Conservation (phyloP, 2,113 vertebrate species). For the Forbesichthys agassizii region DNA sequence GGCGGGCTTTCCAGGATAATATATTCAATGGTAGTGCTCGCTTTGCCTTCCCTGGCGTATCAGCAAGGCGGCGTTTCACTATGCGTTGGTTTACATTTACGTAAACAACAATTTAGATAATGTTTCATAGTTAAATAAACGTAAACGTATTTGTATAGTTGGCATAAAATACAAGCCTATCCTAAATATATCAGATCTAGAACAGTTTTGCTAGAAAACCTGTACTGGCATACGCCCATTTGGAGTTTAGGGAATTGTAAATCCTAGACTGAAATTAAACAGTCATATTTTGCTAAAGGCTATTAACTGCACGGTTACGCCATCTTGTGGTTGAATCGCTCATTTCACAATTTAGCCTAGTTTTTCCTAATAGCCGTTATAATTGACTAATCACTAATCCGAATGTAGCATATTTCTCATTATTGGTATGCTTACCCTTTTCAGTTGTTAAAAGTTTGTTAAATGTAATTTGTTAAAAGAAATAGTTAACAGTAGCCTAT, state of each 20-base stretch:
- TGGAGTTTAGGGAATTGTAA: not conserved
- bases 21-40: slow-evolving; percentile 22
- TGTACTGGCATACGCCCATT: not conserved
- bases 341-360: too few species aligned
- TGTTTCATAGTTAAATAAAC: not conserved
- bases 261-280: not conserved
- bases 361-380: too few species aligned
- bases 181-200: too few species aligned
- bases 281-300: not conserved
- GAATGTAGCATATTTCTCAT: not conserved
- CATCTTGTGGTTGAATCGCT: slow-evolving; percentile 34
- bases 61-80: slow-evolving; percentile 33
- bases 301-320: slow-evolving; percentile 31
- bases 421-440: not conserved
- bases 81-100: not conserved
- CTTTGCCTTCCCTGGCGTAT: slow-evolving; percentile 27
- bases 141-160: not conserved
- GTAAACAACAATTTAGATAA: not conserved
- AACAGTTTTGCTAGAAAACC: not conserved
- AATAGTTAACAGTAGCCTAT: not conserved
- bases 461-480: not conserved
- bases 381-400: too few species aligned
- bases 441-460: not conserved
- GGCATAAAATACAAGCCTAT: too few species aligned
- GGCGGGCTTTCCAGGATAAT: slow-evolving; percentile 56